These are phyloP conservation scores for Dascyllus trimaculatus DNA, from an alignment of 2,113 vertebrate species.

Conservation along the genomic window DNA sequence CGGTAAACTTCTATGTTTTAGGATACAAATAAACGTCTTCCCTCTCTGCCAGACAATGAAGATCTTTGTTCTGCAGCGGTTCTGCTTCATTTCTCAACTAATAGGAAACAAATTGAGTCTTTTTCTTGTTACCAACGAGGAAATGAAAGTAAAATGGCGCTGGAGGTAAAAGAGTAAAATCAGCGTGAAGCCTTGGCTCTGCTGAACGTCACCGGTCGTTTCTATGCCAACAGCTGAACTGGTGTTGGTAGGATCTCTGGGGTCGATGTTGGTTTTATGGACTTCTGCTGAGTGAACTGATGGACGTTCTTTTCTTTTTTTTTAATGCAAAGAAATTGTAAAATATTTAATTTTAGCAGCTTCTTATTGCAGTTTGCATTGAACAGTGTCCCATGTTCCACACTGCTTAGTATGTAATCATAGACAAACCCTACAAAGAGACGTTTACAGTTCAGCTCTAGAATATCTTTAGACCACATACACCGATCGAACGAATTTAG, in stretches of 20 bases:
- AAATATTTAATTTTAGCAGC: no score
- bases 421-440: no score
- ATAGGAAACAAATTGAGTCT: slow-evolving; percentile 11
- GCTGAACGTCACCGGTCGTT: slow-evolving; percentile 32
- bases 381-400: no score
- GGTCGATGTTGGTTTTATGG: not conserved
- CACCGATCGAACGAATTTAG: no score
- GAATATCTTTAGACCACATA: no score
- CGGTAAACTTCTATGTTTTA: no score
- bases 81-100: slow-evolving; percentile 21
- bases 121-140: not conserved
- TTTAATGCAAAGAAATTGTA: no score
- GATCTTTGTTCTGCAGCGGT: not conserved
- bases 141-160: not conserved
- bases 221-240: not conserved
- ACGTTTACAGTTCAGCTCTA: no score
- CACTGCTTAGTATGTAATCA: no score
- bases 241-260: not conserved
- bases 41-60: no score
- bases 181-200: slow-evolving; percentile 27
- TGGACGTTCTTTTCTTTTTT: not conserved
- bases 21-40: no score
- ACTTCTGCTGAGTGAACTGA: not conserved
- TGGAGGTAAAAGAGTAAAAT: slow-evolving; percentile 5
- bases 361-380: no score